phyloP scores from a whole-genome alignment of 2,888 invertebrate genomes.

The Campoletis raptor region DNA sequence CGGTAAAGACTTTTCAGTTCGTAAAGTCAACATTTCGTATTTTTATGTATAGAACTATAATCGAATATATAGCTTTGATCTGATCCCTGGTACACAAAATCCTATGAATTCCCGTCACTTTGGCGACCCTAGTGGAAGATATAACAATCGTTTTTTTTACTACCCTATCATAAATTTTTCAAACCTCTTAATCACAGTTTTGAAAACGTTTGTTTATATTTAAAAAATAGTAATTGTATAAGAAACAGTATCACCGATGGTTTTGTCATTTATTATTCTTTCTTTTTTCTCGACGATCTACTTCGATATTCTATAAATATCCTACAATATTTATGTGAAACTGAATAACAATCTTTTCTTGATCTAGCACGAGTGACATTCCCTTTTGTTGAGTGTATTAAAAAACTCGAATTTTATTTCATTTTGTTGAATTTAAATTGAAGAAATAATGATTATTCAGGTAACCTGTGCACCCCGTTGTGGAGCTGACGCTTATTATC shows the following conservation, averaged over 20 bases:
- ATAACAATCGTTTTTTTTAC: no score
- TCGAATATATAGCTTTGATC: no score
- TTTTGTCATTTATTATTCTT: background rate
- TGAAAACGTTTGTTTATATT: background rate
- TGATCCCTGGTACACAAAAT: no score
- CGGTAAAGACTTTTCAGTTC: constrained; percentile 71
- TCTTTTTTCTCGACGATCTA: no score
- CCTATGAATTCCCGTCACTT: background rate
- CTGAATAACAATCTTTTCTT: background rate
- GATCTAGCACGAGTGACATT: background rate
- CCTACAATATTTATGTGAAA: background rate
- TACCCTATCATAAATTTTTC: background rate
- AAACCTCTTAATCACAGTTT: background rate
- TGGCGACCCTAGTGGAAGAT: no score
- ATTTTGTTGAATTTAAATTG: no score
- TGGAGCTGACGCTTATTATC: constrained; percentile 89
- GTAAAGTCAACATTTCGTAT: background rate
- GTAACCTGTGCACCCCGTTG: constrained; percentile 87
- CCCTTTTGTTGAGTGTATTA: background rate
- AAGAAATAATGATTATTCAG: constrained; percentile 69
- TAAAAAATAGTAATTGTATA: background rate
- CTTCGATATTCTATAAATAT: background rate
- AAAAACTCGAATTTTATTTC: background rate
- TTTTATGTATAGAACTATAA: background rate
- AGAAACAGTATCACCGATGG: background rate